Percentiles rank a stretch among this genome's conserved stretches.
Conservation (phyloP, 2,113 vertebrate genomes). For the Tichodroma muraria region DNA sequence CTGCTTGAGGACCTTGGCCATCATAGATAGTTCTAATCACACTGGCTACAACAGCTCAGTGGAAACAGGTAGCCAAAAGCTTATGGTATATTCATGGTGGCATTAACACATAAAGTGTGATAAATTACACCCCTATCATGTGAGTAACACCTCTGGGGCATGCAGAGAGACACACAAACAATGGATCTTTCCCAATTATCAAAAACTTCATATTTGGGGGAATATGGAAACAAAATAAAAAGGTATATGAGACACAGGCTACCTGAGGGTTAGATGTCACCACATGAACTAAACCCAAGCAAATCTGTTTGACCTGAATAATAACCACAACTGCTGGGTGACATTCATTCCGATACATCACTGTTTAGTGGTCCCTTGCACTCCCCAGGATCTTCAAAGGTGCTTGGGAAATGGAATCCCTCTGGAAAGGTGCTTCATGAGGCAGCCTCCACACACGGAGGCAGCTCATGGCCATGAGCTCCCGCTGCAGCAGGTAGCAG, state of each 20-base stretch:
- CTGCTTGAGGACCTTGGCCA: not conserved
- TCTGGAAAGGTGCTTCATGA: accelerated
- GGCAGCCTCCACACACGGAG: accelerated
- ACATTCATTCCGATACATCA: accelerated
- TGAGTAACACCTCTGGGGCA: not conserved
- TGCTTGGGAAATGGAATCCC: not conserved
- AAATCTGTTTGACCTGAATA: not conserved
- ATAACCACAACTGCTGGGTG: not conserved
- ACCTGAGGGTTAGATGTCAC: not conserved
- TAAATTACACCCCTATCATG: not conserved
- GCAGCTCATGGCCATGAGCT: accelerated
- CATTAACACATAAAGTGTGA: not conserved
- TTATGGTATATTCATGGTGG: not conserved
- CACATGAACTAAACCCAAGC: not conserved
- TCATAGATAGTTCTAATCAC: not conserved
- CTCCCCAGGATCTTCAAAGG: not conserved
- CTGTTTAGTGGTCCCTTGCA: not conserved
- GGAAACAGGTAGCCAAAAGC: not conserved
- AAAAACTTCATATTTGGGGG: not conserved
- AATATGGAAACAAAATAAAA: not conserved
- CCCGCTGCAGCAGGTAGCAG: accelerated
- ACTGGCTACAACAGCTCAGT: not conserved
- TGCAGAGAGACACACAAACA: not conserved
- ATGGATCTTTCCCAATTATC: not conserved
- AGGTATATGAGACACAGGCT: not conserved